Evolutionary conservation across 1,140 invertebrate species (phyloP), one percentile per base, ranked within the genome.

Genomic region (Oryzaephilus surinamensis): DNA sequence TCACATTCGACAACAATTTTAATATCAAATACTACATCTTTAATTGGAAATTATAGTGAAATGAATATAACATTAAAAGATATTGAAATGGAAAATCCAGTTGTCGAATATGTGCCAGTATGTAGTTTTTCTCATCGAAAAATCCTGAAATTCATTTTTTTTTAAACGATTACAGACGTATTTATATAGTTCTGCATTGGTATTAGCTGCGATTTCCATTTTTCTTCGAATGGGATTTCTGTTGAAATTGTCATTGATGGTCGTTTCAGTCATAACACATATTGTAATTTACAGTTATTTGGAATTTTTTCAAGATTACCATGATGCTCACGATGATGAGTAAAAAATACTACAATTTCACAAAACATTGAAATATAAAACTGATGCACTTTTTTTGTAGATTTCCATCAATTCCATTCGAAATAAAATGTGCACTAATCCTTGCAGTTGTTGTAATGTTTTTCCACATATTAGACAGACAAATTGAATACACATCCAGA

Each of bases 161-260:
- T n/a, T n/a, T n/a, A n/a, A n/a, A 24, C 21, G 11, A 24, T 67
- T 69, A 21, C 67, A 86, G 82, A 79, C 82, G 5, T 90, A 84
- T 55, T 54, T 88, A 0, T 80, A 84, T 56, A 84, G 83, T 44
- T 80, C 84, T 27, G 79, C 83, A 16, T 65, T 92, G 17, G 77
- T 79, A 0, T 53, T 93, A 27, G 71, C 83, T 0, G 74, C 78
- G 0, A 83, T 88, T 45, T 90, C 84, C 29, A 77, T 88, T 7
- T 91, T 93, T 62, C 69, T 93, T 4, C 71, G 83, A 31, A 74
- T 88, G 5, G 84, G 81, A 16, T 91, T 88, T 51, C 64, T 91
- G 2, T 61, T 93, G 4, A 95, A 93, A 63, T 57, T 92, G 2
- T 50, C 73, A 10, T 62, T 84, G 28, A 90, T 90, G 84, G 43